phyloP scores from a whole-genome alignment of 2,113 vertebrate species.

The Falcunculus frontatus region DNA sequence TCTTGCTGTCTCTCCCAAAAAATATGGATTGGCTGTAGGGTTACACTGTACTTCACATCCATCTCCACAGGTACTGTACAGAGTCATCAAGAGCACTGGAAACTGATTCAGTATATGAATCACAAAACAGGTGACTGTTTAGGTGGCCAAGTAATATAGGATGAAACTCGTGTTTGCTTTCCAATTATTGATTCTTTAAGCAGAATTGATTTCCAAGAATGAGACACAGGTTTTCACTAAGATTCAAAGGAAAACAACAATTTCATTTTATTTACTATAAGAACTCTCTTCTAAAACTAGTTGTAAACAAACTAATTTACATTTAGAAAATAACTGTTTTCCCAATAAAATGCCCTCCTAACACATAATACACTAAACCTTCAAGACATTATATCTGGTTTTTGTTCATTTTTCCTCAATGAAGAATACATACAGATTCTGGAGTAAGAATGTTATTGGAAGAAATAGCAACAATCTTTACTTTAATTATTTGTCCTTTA shows the following conservation, averaged over 20 bases:
- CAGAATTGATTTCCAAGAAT: background rate
- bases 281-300: background rate
- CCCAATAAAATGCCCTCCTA: background rate
- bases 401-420: background rate
- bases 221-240: background rate
- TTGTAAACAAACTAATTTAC: background rate
- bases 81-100: background rate
- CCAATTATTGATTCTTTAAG: background rate
- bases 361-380: background rate
- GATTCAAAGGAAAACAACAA: background rate
- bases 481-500: background rate
- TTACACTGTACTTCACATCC: background rate
- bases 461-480: background rate
- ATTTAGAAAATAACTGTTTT: background rate
- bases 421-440: background rate
- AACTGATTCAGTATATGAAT: background rate
- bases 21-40: background rate
- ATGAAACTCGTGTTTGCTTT: background rate
- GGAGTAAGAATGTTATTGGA: background rate
- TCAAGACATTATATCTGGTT: background rate
- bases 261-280: background rate
- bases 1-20: background rate
- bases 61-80: background rate
- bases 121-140: background rate
- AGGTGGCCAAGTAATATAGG: background rate